Evolutionary conservation across 2,113 vertebrate species (phyloP), one percentile per base, ranked within the genome.

Genomic region (Apus apus): DNA sequence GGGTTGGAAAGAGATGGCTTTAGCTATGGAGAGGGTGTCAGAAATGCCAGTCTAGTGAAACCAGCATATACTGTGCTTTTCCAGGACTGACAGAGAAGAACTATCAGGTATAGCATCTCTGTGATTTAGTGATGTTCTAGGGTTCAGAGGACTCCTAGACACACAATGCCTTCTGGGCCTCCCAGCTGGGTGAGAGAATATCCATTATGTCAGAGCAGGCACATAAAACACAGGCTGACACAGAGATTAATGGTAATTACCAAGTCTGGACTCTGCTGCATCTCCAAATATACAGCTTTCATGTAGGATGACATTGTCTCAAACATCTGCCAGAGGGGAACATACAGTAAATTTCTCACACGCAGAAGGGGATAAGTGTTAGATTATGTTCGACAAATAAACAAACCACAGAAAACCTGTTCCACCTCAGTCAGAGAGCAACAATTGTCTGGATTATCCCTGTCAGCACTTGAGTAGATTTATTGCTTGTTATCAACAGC

Each of bases 401-500:
- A 95, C 65, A 96, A 96, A 86, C 79, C 64, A 84, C 86, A 94
- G 89, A 94, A 86, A 89, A 79, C 79, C 87, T 45, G 57, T 89
- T 95, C 72, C 77, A 76, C 84, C 85, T 97, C 87, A 79, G 86
- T 73, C 70, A 74, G 64, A 83, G 77, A 93, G 56, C 50, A 90
- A 65, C 87, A 72, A 82, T 30, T 67, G 27, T 87, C 89, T 84
- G 87, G 73, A 94, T 94, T 96, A 89, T 90, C 85, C 77, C 72
- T 95, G 85, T 96, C 94, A 95, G 74, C 87, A 81, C 87, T 48
- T 61, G 70, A 76, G 77, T 43, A 93, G 94, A 96, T 94, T 97
- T 85, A 95, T 95, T 94, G 74, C 89, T 96, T 92, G 91, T 90
- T 74, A 94, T 90, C 77, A 95, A 72, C 74, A 97, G 51, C 91